phyloP scores from a whole-genome alignment of 2,888 invertebrate species.

The Cheilosia vernalis region DNA sequence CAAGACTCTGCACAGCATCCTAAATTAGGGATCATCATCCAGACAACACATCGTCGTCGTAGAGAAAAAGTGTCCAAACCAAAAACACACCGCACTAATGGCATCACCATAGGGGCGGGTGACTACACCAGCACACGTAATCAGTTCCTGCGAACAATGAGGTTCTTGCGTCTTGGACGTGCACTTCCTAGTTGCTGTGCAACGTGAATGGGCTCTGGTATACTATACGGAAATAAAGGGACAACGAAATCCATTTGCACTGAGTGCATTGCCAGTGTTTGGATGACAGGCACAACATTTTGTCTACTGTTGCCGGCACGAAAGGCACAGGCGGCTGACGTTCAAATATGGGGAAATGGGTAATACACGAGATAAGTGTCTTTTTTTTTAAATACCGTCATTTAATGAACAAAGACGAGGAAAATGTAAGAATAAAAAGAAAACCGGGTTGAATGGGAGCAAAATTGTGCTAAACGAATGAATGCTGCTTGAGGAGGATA shows the following conservation, averaged over 20 bases:
- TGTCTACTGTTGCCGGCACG: slow-evolving; percentile 27
- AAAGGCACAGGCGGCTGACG: slow-evolving; percentile 26
- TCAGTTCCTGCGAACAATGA: no score
- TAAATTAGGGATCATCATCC: slow-evolving; percentile 46
- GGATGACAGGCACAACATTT: slow-evolving; percentile 31
- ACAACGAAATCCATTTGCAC: slow-evolving; percentile 68
- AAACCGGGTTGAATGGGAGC: slow-evolving; percentile 33
- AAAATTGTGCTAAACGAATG: slow-evolving; percentile 61
- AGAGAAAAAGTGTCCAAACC: background rate
- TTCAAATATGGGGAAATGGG: slow-evolving; percentile 59
- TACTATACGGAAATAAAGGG: slow-evolving; percentile 43
- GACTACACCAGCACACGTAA: background rate
- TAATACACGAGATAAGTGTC: slow-evolving; percentile 43
- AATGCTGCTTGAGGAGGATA: slow-evolving; percentile 37
- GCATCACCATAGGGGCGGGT: slow-evolving; percentile 9
- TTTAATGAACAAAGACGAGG: slow-evolving; percentile 41
- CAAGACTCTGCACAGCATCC: slow-evolving; percentile 1
- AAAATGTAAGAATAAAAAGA: slow-evolving; percentile 5
- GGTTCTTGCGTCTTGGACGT: slow-evolving; percentile 3
- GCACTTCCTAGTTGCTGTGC: slow-evolving; percentile 62
- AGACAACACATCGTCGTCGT: background rate
- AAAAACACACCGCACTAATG: slow-evolving; percentile 46
- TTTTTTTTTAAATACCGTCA: slow-evolving; percentile 11
- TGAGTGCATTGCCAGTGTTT: slow-evolving; percentile 59
- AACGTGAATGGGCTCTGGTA: slow-evolving; percentile 48